Percentiles rank a stretch among this genome's conserved stretches.
phyloP scores from a whole-genome alignment of 2,797 vertebrate genomes.

The Enteromius unitaeniatus region DNA sequence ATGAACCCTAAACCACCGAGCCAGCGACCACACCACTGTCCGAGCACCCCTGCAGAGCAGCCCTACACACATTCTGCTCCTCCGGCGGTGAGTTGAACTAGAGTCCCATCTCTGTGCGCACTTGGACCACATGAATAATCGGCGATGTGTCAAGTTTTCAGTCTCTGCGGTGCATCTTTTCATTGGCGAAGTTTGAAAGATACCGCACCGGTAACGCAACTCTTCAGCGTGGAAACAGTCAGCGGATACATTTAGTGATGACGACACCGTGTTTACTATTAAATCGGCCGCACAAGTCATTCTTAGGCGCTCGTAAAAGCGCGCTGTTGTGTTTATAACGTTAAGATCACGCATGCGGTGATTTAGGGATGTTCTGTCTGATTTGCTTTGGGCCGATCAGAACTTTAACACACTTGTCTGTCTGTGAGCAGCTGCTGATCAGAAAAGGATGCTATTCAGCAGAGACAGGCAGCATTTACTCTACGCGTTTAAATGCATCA shows the following conservation, averaged over 20 bases:
- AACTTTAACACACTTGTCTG: background rate
- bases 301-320: background rate
- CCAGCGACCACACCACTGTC: constrained; percentile 44
- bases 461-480: background rate
- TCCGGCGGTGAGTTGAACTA: constrained; percentile 61
- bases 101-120: constrained; percentile 14
- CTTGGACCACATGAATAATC: background rate
- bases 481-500: background rate
- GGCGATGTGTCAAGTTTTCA: background rate
- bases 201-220: background rate
- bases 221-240: too few relatives aligned
- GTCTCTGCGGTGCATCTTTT: background rate
- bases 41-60: constrained; percentile 54
- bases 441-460: background rate
- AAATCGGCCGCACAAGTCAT: too few relatives aligned
- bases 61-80: constrained; percentile 47
- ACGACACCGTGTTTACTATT: background rate
- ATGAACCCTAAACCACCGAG: constrained; percentile 33
- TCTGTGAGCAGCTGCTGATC: background rate
- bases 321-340: background rate
- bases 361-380: constrained; percentile 18
- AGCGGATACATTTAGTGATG: background rate
- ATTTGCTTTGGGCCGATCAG: background rate
- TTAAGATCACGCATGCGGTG: background rate
- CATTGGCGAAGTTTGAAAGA: constrained; percentile 4